Base-by-base conservation (phyloP, 2,888 invertebrate species). In the Drosophila helvetica region DNA sequence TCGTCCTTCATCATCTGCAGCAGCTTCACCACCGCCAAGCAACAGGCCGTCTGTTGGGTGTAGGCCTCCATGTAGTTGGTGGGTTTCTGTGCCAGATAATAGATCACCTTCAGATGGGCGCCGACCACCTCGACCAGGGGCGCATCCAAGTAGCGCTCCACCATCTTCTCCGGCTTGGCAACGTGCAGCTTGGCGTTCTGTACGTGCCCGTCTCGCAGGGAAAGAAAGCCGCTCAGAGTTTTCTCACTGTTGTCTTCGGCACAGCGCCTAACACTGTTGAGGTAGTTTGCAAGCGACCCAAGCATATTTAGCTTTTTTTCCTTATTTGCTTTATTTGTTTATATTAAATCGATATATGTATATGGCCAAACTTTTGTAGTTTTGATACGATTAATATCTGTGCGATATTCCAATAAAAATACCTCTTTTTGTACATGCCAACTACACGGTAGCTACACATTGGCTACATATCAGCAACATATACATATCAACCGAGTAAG, bases 1-100 rank as follows among this genome's bases (percentile, higher is more conserved):
- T 98, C 98, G 80, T 99, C 99, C 81, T 97, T 98, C 80, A 97
- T 95, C 38, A 94, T 93, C 91, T 98, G 97, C 53, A 99, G 93
- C 59, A 98, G 93, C 90, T 96, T 96, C 0, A 96, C 95, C 51
- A 98, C 95, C 0, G 94, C 93, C 78, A 96, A 96, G 0, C 96
- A 96, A 79, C 96, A 94, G 7, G 94, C 92, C 79, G 95, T 95
- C 90, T 98, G 98, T 75, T 95, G 93, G 73, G 94, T 94, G 89
- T 96, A 98, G 0, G 98, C 97, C 59, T 94, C 94, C 88, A 94
- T 90, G 73, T 93, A 95, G 74, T 94, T 93, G 2, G 90, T 84
- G 3, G 91, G 90, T 74, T 91, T 90, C 65, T 90, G 80, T 18
- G 90, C 90, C 51, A 92, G 73, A 52, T 90, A 89, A 90, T 93